phyloP scores from a whole-genome alignment of 2,797 vertebrate species.

The Sarcoramphus papa region DNA sequence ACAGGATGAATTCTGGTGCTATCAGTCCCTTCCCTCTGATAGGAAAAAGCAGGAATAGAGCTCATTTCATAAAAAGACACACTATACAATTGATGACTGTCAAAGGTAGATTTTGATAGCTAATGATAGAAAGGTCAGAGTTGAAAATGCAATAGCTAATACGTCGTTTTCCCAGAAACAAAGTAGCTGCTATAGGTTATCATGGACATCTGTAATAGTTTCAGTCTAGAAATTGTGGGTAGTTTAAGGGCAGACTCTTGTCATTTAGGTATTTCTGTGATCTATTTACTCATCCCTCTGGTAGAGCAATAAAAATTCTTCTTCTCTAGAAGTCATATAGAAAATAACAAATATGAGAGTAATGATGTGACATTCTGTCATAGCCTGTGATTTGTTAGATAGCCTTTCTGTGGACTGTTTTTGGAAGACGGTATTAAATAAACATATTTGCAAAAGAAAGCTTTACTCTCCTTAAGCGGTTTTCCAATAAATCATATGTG shows the following conservation, averaged over 20 bases:
- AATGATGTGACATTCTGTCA: not conserved
- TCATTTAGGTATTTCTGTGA: not conserved
- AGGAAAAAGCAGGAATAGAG: not conserved
- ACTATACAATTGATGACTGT: not conserved
- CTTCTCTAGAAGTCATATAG: not conserved
- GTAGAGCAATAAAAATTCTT: slow-evolving; percentile 2
- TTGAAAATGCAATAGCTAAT: slow-evolving; percentile 13
- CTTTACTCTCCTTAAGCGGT: not conserved
- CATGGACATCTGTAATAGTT: not conserved
- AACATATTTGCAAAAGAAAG: not conserved
- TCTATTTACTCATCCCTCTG: not conserved
- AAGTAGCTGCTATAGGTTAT: not conserved
- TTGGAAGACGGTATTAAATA: not conserved
- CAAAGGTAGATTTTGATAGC: slow-evolving; percentile 10
- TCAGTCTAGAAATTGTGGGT: not conserved
- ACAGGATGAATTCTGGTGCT: not conserved
- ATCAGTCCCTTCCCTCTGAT: not conserved
- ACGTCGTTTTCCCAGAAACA: not conserved
- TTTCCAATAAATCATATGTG: not conserved
- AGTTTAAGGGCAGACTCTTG: not conserved
- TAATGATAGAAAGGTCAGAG: slow-evolving; percentile 27
- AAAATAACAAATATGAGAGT: not conserved
- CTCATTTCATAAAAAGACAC: not conserved
- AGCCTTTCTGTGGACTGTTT: not conserved
- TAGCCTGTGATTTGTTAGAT: not conserved